Base-by-base conservation (phyloP, 2,113 vertebrate species). In the Brachyhypopomus occidentalis region DNA sequence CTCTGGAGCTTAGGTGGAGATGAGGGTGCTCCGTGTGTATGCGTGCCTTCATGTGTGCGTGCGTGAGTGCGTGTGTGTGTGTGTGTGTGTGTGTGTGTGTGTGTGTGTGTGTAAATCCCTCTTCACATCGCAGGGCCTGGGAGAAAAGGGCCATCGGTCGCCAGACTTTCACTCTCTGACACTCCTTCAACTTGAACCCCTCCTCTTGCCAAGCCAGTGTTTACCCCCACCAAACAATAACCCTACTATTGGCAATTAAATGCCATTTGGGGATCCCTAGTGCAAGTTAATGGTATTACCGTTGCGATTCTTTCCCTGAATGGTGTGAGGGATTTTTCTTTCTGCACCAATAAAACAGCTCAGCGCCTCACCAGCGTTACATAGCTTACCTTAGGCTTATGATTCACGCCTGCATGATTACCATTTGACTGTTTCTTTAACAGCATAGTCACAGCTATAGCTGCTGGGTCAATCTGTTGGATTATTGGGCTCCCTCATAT, bases 1-100 rank as follows among this genome's bases (percentile, higher is more conserved):
- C 96, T 97, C 95, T 95, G 96, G 95, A 94, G 94, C 95, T 98
- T 94, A 94, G 87, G 88, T 91, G 90, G 84, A 91, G 84, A 85
- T 80, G 90, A 88, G 78, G 91, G 88, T 71, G 88, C 89, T 87
- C 86, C 86, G 85, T 88, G 89, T 89, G 89, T 86, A 84, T 81
- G 88, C 89, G 88, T 87, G 90, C 90, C 90, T 84, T 84, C 89
- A 88, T 90, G 90, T 89, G 89, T 75, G 84, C 76, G 79, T 73
- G 59, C 75, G 71, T 86, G 30, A 75, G 75, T 67, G 78, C 79
- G 73, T 72, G 72, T 58, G 83, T 72, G 83, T 81, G 73, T 80
- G 73, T 74, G 72, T 78, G 75, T 67, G 69, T 75, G 48, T 79
- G n/a, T n/a, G n/a, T n/a, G n/a, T n/a, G 80, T 52, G 25, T 64